These are phyloP conservation scores for Calliopum simillimum DNA, from an alignment of 2,888 invertebrate species.

Conservation along the genomic window DNA sequence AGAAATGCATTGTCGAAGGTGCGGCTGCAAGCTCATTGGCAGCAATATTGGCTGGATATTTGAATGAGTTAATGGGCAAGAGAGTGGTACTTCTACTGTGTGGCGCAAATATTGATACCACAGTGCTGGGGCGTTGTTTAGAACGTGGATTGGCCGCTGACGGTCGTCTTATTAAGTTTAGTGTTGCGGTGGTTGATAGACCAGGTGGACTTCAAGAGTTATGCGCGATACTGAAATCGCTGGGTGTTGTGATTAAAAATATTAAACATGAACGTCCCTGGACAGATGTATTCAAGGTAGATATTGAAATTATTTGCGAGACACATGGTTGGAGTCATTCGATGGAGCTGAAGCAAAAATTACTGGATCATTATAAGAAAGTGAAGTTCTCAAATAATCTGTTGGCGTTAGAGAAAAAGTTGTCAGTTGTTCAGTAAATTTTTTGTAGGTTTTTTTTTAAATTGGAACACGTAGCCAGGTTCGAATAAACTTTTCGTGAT, in stretches of 20 bases:
- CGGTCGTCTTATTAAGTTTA: conserved; percentile 80
- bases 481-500: too few species aligned
- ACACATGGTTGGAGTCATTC: conserved; percentile 86
- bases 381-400: conserved; percentile 70
- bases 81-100: conserved; percentile 88
- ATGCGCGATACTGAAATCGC: conserved; percentile 78
- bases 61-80: conserved; percentile 84
- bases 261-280: conserved; percentile 96
- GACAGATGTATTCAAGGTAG: conserved; percentile 89
- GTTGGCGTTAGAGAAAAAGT: conserved; percentile 54
- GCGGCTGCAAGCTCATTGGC: conserved; percentile 89
- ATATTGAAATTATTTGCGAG: conserved; percentile 89
- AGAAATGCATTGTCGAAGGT: conserved; percentile 92
- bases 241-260: conserved; percentile 93
- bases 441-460: conserved; percentile 61
- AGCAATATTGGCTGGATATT: conserved; percentile 82
- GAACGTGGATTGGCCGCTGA: conserved; percentile 91
- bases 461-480: too few species aligned
- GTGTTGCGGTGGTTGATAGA: conserved; percentile 84
- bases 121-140: conserved; percentile 86
- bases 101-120: conserved; percentile 93
- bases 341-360: conserved; percentile 71
- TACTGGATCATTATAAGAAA: conserved; percentile 71
- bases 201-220: conserved; percentile 89
- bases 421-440: conserved; percentile 71